Base-by-base conservation (phyloP, 64 coral and sea anemone genomes). In the Actinia tenebrosa region DNA sequence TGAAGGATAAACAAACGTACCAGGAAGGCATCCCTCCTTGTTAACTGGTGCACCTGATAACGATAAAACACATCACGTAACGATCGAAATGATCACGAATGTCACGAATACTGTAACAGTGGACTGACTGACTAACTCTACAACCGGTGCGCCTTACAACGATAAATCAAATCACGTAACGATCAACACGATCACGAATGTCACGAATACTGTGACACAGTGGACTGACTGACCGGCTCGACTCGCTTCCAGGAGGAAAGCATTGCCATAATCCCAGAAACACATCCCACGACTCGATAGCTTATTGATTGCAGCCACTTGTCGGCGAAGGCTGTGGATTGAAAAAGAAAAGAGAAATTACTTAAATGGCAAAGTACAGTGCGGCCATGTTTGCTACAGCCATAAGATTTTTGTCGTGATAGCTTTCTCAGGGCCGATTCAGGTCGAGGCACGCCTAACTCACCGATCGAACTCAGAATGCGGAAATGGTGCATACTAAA, bases 181-280 rank as follows among this genome's bases (percentile, higher is more conserved):
- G 23, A 19, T n/a, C n/a, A n/a, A n/a, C n/a, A n/a, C n/a, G n/a
- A n/a, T n/a, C 63, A 23, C 63, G 5, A 0, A 58, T 58, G 2
- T 58, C 56, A 58, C 7, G 47, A 50, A 58, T 23, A 23, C 5
- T 11, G 56, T n/a, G n/a, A n/a, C n/a, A n/a, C n/a, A n/a, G n/a
- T 58, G 15, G 56, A 16, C 18, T 37, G 9, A 62, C 58, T 82
- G 50, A 99, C 97, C 97, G 80, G 97, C 97, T 88, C 97, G 84
- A 37, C 93, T 89, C 16, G 97, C 97, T 64, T 99, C 93, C 20
- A 99, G 44, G 10, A 99, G 86, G 91, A 99, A 99, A 44, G 97
- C 97, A 89, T 99, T 99, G 47, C 97, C 97, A 60, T 99, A 99
- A 83, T 99, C 97, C 93, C 93, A 99, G 68, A 99, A 99, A 47